phyloP scores from a whole-genome alignment of 2,888 invertebrate genomes.

The Rhogogaster chlorosoma region DNA sequence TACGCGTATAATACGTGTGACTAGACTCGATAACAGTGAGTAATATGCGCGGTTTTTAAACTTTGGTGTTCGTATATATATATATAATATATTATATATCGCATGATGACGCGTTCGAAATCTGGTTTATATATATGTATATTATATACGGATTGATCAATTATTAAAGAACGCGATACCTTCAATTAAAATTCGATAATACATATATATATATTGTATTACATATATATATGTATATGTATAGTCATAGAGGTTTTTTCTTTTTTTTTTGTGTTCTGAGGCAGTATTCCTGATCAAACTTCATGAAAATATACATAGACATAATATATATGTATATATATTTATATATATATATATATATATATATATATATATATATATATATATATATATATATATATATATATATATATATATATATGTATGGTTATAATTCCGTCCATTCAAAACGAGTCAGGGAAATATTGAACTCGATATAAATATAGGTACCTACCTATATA shows the following conservation, averaged over 20 bases:
- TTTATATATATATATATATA: not conserved
- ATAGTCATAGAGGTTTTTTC: not conserved
- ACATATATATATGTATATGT: no score
- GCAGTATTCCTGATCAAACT: not conserved
- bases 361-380: not conserved
- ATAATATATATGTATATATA: conserved; percentile 11
- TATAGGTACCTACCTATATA: no score
- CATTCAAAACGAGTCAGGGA: conserved; percentile 34
- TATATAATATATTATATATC: not conserved
- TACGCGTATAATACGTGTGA: conserved; percentile 5
- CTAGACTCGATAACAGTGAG: not conserved
- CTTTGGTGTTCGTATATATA: conserved; percentile 2
- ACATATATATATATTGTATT: not conserved
- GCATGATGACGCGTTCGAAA: not conserved
- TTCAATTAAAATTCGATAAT: not conserved
- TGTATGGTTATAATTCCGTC: conserved; percentile 13
- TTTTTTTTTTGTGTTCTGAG: not conserved
- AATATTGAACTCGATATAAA: not conserved
- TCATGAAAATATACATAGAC: no score
- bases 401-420: not conserved
- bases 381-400: not conserved
- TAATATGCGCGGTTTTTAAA: not conserved
- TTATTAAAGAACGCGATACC: not conserved
- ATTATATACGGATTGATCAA: not conserved
- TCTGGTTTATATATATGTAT: not conserved